Percentiles rank a stretch among this genome's conserved stretches.
Evolutionary conservation across 2,113 vertebrate species (phyloP).

Genomic region (Burhinus oedicnemus): DNA sequence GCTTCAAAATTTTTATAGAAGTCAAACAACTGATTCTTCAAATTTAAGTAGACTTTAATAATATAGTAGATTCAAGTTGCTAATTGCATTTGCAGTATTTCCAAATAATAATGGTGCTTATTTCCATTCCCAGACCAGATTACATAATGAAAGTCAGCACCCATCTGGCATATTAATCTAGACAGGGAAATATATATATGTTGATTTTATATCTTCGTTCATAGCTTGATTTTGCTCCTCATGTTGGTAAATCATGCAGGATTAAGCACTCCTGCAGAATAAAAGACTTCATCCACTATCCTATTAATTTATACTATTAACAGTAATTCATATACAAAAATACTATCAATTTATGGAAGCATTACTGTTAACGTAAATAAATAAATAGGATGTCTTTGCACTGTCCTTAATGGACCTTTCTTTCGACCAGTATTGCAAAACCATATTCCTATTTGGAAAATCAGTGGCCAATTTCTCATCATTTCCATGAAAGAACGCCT

Average conservation of each 20-base stretch:
- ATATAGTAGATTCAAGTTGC: constrained; percentile 28
- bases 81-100: constrained; percentile 26
- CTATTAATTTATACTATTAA: background rate
- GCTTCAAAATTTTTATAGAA: background rate
- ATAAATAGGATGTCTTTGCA: background rate
- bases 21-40: background rate
- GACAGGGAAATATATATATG: background rate
- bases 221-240: background rate
- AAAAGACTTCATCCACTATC: background rate
- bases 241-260: background rate
- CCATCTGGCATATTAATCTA: background rate
- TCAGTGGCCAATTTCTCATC: background rate
- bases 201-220: background rate
- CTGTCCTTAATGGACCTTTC: background rate
- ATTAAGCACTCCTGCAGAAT: background rate
- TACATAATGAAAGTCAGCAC: background rate
- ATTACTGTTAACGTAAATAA: background rate
- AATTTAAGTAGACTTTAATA: constrained; percentile 16
- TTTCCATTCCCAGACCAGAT: background rate
- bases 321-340: background rate
- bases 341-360: background rate
- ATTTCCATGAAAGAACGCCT: background rate
- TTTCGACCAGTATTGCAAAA: background rate
- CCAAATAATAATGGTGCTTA: background rate
- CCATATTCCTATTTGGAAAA: background rate